Evolutionary conservation across 2,888 invertebrate genomes (phyloP), one percentile per base, ranked within the genome.

Genomic region (Ophioninae sp.): DNA sequence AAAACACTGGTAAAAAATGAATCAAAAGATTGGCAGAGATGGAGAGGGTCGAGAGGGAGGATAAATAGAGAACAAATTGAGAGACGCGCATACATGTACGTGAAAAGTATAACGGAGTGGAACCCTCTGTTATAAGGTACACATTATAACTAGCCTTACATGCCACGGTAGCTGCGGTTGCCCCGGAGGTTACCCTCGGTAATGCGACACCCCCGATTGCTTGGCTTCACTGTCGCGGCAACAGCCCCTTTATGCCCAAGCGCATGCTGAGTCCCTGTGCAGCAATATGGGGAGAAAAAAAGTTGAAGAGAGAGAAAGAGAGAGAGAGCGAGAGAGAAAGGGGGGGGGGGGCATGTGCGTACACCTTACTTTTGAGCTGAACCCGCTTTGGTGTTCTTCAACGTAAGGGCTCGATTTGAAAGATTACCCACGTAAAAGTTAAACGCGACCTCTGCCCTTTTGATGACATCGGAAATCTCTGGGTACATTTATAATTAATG

Each of bases 191-290:
- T 91, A 89, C 87, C 88, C 88, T 85, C 83, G 71, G 91, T 91
- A 92, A 92, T 90, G 90, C 90, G 90, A 92, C 89, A 90, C 90
- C 91, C 73, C 89, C 90, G 88, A 84, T 92, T 93, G 87, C 88
- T 90, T 91, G 93, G 93, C 93, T 93, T 93, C 93, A 90, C 92
- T 90, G 92, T 92, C 92, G 91, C 91, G 91, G 90, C 91, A 92
- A 92, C 91, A 92, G 91, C 92, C 92, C 92, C 90, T 91, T 87
- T 81, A 78, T 79, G 71, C 85, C 79, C 64, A 39, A 80, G 73
- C 83, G 63, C 72, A 73, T 61, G 73, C 65, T 69, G 23, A 75
- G 79, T 51, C 51, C 75, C 82, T 78, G 69, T 81, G 76, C 81
- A 59, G 71, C 72, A 81, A 79, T 61, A 78, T 58, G 73, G 76